A percentile compares a stretch with the other conserved stretches of the same genome.
Conservation (phyloP, 2,113 vertebrate genomes). For the Apistogramma diplotaenia region DNA sequence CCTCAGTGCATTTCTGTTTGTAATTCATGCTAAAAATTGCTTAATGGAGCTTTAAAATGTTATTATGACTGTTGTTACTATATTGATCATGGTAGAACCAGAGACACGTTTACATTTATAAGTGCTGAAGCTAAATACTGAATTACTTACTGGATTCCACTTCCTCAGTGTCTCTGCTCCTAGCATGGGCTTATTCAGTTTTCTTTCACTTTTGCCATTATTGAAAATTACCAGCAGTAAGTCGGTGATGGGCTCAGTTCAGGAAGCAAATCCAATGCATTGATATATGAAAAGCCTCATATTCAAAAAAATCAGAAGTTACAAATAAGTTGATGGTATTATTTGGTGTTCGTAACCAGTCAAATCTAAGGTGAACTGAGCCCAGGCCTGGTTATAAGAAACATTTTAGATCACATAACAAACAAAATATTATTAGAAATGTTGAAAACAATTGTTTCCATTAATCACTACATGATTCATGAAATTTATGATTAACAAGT, state of each 20-base stretch:
- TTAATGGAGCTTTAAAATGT: slow-evolving; percentile 44
- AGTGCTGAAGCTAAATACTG: not conserved
- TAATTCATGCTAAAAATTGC: not conserved
- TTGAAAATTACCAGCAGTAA: not conserved
- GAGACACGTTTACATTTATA: not conserved
- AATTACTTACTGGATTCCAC: not conserved
- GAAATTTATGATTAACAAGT: not conserved
- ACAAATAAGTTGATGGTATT: not conserved
- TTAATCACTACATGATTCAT: not conserved
- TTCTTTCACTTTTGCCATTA: not conserved
- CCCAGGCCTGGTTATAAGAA: not conserved
- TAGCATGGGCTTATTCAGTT: slow-evolving; percentile 7
- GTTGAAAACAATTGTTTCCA: not conserved
- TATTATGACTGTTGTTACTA: not conserved
- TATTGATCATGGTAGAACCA: slow-evolving; percentile 43
- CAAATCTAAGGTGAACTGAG: slow-evolving; percentile 20
- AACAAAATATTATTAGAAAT: not conserved
- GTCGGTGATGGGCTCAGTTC: slow-evolving; percentile 11
- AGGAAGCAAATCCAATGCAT: not conserved
- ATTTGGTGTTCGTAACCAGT: not conserved
- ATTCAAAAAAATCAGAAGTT: no score
- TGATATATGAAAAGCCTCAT: not conserved
- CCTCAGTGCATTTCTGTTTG: not conserved
- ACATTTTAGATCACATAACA: not conserved
- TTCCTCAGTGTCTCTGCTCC: slow-evolving; percentile 36